phyloP scores from a whole-genome alignment of 1,140 invertebrate genomes.

The Lepidurus arcticus region DNA sequence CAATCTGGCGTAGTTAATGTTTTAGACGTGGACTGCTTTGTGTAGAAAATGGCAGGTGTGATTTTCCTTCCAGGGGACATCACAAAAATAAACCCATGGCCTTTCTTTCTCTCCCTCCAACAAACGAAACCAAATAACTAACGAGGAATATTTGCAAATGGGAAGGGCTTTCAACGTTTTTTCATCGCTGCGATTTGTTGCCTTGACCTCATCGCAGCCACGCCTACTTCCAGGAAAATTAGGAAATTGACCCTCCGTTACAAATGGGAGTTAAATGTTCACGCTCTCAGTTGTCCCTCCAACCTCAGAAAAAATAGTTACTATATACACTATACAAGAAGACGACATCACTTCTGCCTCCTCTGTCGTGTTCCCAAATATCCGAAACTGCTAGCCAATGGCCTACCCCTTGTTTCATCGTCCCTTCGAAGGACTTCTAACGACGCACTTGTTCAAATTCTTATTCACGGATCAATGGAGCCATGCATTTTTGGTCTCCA shows the following conservation, averaged over 20 bases:
- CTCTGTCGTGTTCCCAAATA: not conserved
- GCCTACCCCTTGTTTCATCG: not conserved
- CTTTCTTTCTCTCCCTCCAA: not conserved
- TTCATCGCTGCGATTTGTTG: not conserved
- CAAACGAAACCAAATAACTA: not conserved
- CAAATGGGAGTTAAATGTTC: not conserved
- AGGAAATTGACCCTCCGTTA: not conserved
- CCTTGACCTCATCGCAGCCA: not conserved
- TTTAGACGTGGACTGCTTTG: not conserved
- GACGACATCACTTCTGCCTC: not conserved
- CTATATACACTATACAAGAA: constrained; percentile 16
- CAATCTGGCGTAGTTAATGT: not conserved
- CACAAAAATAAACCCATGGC: not conserved
- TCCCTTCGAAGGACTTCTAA: too few relatives aligned
- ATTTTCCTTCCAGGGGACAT: not conserved
- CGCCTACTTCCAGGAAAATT: not conserved
- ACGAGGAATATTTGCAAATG: constrained; percentile 2
- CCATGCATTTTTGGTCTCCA: not conserved
- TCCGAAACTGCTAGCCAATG: not conserved
- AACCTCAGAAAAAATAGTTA: constrained; percentile 22
- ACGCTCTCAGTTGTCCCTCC: not conserved
- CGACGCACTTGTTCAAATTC: not conserved
- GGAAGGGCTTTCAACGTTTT: not conserved
- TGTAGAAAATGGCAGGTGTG: not conserved
- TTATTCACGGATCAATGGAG: not conserved